Conservation (phyloP, 2,888 invertebrate genomes). For the Sthenelais limicola region DNA sequence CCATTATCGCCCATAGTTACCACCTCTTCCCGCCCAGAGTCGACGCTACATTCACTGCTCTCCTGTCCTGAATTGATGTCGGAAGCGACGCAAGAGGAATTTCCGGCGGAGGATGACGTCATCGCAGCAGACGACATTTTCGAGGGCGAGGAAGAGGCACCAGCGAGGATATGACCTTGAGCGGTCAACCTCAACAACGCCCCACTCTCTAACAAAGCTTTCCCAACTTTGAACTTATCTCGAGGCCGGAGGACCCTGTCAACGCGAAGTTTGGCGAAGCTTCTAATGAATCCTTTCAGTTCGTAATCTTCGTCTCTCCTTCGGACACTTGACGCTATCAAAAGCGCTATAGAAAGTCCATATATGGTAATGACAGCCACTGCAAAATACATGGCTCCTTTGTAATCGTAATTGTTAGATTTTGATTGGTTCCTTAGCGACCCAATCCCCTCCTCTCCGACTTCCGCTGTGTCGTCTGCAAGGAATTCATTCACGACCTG, state of each 20-base stretch:
- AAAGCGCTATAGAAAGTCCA: conserved; percentile 51
- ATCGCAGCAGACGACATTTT: not conserved
- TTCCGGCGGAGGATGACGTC: not conserved
- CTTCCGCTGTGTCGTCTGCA: too few relatives aligned
- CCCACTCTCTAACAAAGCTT: conserved; percentile 37
- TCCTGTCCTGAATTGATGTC: too few relatives aligned
- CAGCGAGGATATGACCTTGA: conserved; percentile 6
- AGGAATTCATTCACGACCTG: not conserved
- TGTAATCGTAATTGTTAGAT: conserved; percentile 38
- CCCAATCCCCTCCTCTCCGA: too few relatives aligned
- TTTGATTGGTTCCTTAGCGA: too few relatives aligned
- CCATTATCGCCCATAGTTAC: too few relatives aligned
- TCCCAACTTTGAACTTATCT: conserved; percentile 47
- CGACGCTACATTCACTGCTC: too few relatives aligned
- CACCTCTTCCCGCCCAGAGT: too few relatives aligned
- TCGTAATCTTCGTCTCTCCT: conserved; percentile 49
- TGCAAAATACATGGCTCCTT: conserved; percentile 53
- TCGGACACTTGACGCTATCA: conserved; percentile 49
- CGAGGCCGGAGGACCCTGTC: conserved; percentile 41
- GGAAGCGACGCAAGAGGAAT: too few relatives aligned
- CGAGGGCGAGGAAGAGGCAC: not conserved
- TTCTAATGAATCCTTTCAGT: conserved; percentile 51
- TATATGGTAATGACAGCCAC: conserved; percentile 52
- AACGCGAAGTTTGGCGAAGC: conserved; percentile 45
- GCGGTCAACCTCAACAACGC: conserved; percentile 2